Conservation (phyloP, 2,797 vertebrate genomes). For the Dromococcyx pavoninus region DNA sequence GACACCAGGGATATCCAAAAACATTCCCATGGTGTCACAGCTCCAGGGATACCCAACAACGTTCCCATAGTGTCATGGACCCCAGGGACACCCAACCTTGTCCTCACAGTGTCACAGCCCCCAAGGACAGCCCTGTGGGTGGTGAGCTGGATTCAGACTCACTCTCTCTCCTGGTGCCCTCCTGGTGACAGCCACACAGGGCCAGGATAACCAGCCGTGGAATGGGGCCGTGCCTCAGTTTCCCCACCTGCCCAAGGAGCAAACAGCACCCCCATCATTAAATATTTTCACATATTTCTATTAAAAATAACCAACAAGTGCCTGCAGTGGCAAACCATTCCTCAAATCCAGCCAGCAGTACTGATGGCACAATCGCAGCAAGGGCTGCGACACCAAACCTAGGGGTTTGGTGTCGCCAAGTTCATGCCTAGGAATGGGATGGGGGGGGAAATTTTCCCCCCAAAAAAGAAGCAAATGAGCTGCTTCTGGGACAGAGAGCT, state of each 20-base stretch:
- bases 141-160: too few relatives aligned
- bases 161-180: too few relatives aligned
- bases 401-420: not conserved
- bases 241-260: not conserved
- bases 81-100: not conserved
- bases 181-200: not conserved
- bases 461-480: not conserved
- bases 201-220: not conserved
- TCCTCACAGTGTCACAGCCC: not conserved
- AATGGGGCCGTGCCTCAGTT: not conserved
- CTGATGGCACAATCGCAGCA: not conserved
- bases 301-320: not conserved
- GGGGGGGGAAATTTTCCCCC: not conserved
- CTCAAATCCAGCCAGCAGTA: fast-evolving
- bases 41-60: fast-evolving
- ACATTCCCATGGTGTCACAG: fast-evolving
- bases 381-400: not conserved
- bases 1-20: too few relatives aligned
- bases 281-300: not conserved
- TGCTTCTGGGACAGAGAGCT: not conserved
- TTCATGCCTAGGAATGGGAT: fast-evolving
- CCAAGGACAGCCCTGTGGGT: too few relatives aligned
- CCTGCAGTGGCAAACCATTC: not conserved
- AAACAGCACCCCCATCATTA: not conserved
- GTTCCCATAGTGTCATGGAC: not conserved